Percentiles rank a stretch among this genome's conserved stretches.
Evolutionary conservation across 2,888 invertebrate species (phyloP).

Genomic region (Polyploca ridens): DNA sequence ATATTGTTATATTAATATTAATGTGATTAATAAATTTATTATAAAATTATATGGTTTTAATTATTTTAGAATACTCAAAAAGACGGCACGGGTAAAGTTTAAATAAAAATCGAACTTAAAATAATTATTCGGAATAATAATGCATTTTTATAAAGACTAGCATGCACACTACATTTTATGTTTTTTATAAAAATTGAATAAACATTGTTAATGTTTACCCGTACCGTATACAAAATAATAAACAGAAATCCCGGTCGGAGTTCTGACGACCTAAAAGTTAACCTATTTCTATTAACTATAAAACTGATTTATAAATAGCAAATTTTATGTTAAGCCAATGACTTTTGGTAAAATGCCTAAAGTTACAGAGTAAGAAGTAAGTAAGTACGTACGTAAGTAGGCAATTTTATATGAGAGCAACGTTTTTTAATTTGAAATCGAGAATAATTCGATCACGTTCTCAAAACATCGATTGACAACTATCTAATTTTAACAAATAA

Average conservation of each 20-base stretch:
- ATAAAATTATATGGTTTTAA: neutral
- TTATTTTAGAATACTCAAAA: neutral
- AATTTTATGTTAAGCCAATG: neutral
- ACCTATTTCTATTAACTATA: neutral
- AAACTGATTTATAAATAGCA: neutral
- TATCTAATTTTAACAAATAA: too few species aligned
- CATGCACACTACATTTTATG: neutral
- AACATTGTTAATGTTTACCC: neutral
- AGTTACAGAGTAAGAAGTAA: neutral
- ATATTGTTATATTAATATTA: constrained; percentile 31
- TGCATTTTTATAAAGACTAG: neutral
- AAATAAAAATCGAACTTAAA: too few species aligned
- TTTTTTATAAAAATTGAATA: neutral
- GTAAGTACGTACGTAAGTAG: too few species aligned
- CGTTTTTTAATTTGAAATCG: too few species aligned
- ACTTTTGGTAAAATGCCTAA: neutral
- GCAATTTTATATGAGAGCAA: too few species aligned
- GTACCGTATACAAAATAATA: neutral
- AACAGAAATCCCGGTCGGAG: neutral
- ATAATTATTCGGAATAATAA: neutral
- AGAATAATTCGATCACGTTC: too few species aligned
- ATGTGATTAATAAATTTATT: constrained; percentile 26
- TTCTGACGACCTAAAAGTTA: neutral
- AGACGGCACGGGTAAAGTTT: neutral
- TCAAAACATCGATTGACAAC: too few species aligned